These are phyloP conservation scores for Drosophila lacteicornis DNA, from an alignment of 1,140 invertebrate genomes.

Conservation along the genomic window DNA sequence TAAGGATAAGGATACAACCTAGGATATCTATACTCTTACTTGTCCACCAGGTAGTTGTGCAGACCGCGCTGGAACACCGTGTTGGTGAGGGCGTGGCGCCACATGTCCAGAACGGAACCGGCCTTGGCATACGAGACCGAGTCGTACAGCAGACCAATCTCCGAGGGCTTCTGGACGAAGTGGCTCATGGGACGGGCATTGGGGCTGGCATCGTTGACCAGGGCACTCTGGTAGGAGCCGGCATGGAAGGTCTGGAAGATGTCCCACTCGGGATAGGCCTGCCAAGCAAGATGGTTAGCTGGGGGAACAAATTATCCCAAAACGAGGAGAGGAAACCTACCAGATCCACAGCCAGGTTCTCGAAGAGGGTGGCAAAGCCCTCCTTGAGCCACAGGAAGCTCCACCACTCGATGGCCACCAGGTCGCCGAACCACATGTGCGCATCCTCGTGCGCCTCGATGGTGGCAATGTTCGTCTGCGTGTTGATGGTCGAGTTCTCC, in stretches of 20 bases:
- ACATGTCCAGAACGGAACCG: constrained; percentile 94
- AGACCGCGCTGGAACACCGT: constrained; percentile 93
- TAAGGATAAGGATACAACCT: too few relatives aligned
- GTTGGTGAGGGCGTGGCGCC: constrained; percentile 94
- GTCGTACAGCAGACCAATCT: constrained; percentile 92
- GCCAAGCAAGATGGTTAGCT: neutral
- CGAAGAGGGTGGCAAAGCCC: constrained; percentile 86
- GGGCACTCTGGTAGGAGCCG: constrained; percentile 88
- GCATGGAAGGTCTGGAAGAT: constrained; percentile 93
- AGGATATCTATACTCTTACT: constrained; percentile 80
- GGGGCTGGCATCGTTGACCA: constrained; percentile 89
- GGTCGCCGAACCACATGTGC: constrained; percentile 89
- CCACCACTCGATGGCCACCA: constrained; percentile 89
- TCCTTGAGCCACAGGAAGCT: constrained; percentile 87
- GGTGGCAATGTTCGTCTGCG: constrained; percentile 86
- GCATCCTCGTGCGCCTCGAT: constrained; percentile 88
- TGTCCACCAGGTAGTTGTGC: constrained; percentile 90
- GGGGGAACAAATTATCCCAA: accelerated
- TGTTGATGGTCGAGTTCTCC: constrained; percentile 69
- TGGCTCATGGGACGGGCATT: constrained; percentile 90
- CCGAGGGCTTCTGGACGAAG: constrained; percentile 88
- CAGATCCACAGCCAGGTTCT: constrained; percentile 69
- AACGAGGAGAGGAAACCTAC: constrained; percentile 10
- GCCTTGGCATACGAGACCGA: constrained; percentile 90
- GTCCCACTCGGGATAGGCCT: constrained; percentile 89